These are phyloP conservation scores for Sciurus vulgaris DNA, from an alignment of 2,797 vertebrate species.

Conservation along the genomic window DNA sequence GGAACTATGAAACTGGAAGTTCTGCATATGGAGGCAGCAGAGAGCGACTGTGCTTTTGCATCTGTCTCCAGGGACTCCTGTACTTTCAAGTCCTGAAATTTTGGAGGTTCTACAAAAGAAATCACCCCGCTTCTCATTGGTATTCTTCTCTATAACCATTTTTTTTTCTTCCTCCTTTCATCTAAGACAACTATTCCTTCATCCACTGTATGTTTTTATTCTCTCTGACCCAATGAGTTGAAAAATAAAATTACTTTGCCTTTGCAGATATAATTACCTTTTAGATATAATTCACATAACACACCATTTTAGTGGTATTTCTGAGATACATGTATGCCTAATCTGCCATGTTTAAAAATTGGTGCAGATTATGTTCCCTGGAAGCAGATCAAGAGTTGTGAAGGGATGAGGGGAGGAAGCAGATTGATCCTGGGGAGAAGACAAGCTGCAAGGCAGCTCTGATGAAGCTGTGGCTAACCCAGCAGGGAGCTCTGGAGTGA, in stretches of 20 bases:
- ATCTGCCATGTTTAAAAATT: background rate
- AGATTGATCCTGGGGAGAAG: background rate
- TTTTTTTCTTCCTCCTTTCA: conserved; percentile 44
- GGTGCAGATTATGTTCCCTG: background rate
- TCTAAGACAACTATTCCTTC: background rate
- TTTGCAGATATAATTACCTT: background rate
- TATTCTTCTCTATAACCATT: background rate
- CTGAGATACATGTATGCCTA: background rate
- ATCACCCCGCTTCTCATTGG: background rate
- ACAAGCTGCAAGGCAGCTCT: background rate
- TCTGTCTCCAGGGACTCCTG: background rate
- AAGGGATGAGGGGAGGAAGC: background rate
- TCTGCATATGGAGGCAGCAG: background rate
- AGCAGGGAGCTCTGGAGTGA: background rate
- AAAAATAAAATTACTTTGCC: background rate
- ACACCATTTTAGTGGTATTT: background rate
- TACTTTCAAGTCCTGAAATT: background rate
- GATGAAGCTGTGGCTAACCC: background rate
- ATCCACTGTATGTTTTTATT: background rate
- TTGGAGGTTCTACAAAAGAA: conserved; percentile 16
- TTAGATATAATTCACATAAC: no score
- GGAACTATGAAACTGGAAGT: background rate
- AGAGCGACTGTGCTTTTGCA: background rate
- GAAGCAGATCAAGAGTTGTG: conserved; percentile 25
- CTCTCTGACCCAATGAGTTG: conserved; percentile 20